Evolutionary conservation across 2,888 invertebrate genomes (phyloP).

Genomic region (Aphidoletes aphidimyza): DNA sequence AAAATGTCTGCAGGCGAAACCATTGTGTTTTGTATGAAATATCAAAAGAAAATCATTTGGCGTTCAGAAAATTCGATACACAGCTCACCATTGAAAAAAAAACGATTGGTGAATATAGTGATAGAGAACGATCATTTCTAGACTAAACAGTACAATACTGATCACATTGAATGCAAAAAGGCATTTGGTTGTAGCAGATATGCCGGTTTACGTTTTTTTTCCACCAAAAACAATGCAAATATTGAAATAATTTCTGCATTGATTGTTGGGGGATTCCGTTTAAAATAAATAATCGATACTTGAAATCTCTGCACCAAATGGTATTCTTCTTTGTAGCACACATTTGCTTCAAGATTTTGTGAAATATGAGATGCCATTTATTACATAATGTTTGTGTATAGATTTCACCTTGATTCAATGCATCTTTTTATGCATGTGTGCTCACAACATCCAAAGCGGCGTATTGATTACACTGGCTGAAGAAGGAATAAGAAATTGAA

Average conservation of each 20-base stretch:
- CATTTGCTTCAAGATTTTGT: neutral
- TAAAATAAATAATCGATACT: slow-evolving; percentile 46
- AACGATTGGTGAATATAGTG: slow-evolving; percentile 30
- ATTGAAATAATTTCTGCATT: neutral
- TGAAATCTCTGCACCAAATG: slow-evolving; percentile 4
- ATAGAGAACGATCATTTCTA: neutral
- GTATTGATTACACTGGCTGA: slow-evolving; percentile 23
- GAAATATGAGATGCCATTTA: slow-evolving; percentile 53
- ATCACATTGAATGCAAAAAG: slow-evolving; percentile 9
- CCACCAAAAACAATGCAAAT: slow-evolving; percentile 27
- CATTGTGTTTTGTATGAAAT: slow-evolving; percentile 19
- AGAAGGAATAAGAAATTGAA: neutral
- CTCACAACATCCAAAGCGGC: neutral
- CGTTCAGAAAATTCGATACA: neutral
- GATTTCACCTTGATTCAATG: slow-evolving; percentile 38
- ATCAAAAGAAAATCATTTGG: slow-evolving; percentile 23
- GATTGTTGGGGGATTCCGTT: slow-evolving; percentile 32
- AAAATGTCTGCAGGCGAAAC: slow-evolving; percentile 31
- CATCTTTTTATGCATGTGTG: slow-evolving; percentile 21
- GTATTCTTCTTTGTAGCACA: slow-evolving; percentile 1
- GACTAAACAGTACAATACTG: neutral
- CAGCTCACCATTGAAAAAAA: slow-evolving; percentile 26
- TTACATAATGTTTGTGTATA: slow-evolving; percentile 47
- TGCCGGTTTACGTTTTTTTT: slow-evolving; percentile 34
- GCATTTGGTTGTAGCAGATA: slow-evolving; percentile 16